Evolutionary conservation across 2,113 vertebrate genomes (phyloP).

Genomic region (Sphaerodactylus townsendi): DNA sequence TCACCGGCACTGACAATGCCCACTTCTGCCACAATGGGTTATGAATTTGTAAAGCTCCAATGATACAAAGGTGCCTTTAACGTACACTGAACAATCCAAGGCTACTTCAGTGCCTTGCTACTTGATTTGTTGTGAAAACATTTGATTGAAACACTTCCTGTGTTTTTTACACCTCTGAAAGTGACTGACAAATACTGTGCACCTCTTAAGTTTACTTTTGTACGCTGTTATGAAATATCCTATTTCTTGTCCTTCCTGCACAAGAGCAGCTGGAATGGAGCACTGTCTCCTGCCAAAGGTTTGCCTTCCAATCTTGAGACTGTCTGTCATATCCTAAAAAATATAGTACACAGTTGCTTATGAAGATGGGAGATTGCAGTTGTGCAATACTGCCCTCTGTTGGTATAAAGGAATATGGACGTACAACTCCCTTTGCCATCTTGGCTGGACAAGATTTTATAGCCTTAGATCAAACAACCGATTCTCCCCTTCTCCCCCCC

Average conservation of each 20-base stretch:
- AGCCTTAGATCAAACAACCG: not conserved
- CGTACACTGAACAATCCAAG: slow-evolving; percentile 29
- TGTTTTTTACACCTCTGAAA: slow-evolving; percentile 23
- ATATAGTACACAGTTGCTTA: slow-evolving; percentile 15
- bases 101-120: slow-evolving; percentile 68
- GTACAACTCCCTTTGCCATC: not conserved
- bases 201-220: no score
- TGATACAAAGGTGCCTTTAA: slow-evolving; percentile 58
- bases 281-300: slow-evolving; percentile 61
- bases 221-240: no score
- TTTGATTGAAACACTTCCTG: slow-evolving; percentile 21
- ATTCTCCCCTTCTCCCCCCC: not conserved
- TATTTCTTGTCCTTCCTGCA: slow-evolving; percentile 1
- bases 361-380: not conserved
- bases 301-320: not conserved
- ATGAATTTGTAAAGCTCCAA: slow-evolving; percentile 53
- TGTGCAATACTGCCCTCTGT: not conserved
- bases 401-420: not conserved
- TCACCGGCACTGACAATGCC: slow-evolving; percentile 84
- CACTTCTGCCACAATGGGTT: slow-evolving; percentile 73
- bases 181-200: slow-evolving; percentile 19
- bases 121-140: slow-evolving; percentile 32
- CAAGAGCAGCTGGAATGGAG: slow-evolving; percentile 14
- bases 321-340: slow-evolving; percentile 63
- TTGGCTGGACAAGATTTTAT: not conserved